phyloP scores from a whole-genome alignment of 2,888 invertebrate species.

The Eudiplozoon nipponicum region DNA sequence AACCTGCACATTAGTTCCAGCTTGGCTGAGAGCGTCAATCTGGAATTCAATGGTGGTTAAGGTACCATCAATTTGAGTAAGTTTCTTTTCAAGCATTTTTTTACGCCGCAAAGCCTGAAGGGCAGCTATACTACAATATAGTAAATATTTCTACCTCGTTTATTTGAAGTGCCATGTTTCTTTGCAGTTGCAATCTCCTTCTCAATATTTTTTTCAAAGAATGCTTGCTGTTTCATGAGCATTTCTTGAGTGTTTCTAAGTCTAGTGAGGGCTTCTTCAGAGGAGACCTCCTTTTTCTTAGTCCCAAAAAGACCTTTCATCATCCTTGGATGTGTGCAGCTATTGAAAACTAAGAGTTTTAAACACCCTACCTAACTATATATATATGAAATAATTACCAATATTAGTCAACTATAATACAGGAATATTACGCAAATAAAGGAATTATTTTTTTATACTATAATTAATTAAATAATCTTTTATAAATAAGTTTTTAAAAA shows the following conservation, averaged over 20 bases:
- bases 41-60: slow-evolving; percentile 83
- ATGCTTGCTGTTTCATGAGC: neutral
- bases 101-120: slow-evolving; percentile 78
- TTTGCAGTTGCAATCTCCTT: neutral
- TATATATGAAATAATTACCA: too few relatives aligned
- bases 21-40: slow-evolving; percentile 67
- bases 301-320: slow-evolving; percentile 4
- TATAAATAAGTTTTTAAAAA: too few relatives aligned
- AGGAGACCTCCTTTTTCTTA: neutral
- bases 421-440: too few relatives aligned
- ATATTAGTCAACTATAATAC: too few relatives aligned
- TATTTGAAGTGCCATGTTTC: neutral
- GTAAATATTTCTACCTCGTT: too few relatives aligned
- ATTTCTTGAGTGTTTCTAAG: neutral
- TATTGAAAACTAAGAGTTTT: too few relatives aligned
- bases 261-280: neutral
- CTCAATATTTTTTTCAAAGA: neutral
- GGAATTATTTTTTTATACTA: too few relatives aligned
- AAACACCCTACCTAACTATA: too few relatives aligned
- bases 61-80: slow-evolving; percentile 85
- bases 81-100: slow-evolving; percentile 68
- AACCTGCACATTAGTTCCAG: slow-evolving; percentile 81
- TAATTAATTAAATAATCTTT: too few relatives aligned
- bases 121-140: too few relatives aligned
- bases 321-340: too few relatives aligned